Evolutionary conservation across 2,888 invertebrate species (phyloP), one percentile per base, ranked within the genome.

Genomic region (Carterocephalus palaemon): DNA sequence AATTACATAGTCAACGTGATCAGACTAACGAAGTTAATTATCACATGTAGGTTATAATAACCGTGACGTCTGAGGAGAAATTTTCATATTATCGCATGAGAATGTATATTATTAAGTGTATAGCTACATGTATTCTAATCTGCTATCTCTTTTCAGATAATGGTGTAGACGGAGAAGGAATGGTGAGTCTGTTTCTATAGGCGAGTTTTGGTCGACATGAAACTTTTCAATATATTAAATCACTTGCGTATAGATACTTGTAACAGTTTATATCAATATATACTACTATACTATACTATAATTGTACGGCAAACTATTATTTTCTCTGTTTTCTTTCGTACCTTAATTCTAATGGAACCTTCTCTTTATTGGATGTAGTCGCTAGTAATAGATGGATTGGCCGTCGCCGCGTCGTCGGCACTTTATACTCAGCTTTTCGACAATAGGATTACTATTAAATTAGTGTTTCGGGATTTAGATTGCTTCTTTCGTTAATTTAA

Each of bases 141-240:
- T 34, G 15, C 13, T 34, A 20, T n/a, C 26, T 10, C 28, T 7
- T 42, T 42, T 15, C 42, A 42, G 42, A 42, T 42, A 34, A 42
- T 42, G 34, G 13, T 20, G 42, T 42, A 42, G n/a, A 34, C 20
- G 15, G 20, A 34, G 28, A 34, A 19, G 42, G 42, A 34, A 42
- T 19, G 42, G 42, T 42, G 12, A 42, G 42, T 42, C 20, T 12
- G n/a, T n/a, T n/a, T n/a, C n/a, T n/a, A n/a, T n/a, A n/a, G n/a
- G n/a, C n/a, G n/a, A n/a, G n/a, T 15, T 2, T 4, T 4, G 13
- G 13, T 28, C 13, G 28, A 13, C 7, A 26, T 28, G 8, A 6
- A 13, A 12, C 7, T 7, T 7, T 26, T 26, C 1, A 12, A 2
- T 3, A 26, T 26, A 12, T 26, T 2, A 2, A 26, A 6, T 12